Evolutionary conservation across 2,797 vertebrate genomes (phyloP).

Genomic region (Calcarius lapponicus): DNA sequence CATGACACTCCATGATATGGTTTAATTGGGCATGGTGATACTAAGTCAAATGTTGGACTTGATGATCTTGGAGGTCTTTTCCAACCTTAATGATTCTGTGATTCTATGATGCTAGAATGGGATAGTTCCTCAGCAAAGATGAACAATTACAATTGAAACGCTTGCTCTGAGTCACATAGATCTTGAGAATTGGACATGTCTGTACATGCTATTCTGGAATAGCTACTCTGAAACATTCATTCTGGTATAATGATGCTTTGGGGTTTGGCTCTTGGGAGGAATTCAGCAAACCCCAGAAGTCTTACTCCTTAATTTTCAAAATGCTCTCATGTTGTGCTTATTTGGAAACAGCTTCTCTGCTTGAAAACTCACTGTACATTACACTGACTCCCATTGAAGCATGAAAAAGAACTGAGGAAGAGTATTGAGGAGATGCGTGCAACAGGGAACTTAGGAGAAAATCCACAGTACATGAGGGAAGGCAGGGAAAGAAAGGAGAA

Average conservation of each 20-base stretch:
- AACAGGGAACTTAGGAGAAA: background rate
- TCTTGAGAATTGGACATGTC: background rate
- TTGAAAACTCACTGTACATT: background rate
- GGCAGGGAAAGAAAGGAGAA: background rate
- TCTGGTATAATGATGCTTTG: background rate
- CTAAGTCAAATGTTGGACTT: background rate
- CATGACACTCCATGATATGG: background rate
- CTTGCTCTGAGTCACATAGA: background rate
- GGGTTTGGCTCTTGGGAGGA: background rate
- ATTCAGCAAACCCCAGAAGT: background rate
- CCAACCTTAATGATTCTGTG: background rate
- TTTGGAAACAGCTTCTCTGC: background rate
- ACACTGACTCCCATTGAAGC: background rate
- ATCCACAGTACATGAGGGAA: background rate
- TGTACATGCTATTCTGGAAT: background rate
- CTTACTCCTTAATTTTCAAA: background rate
- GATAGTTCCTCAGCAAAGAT: background rate
- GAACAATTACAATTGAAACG: background rate
- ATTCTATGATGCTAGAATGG: background rate
- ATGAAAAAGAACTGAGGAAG: background rate
- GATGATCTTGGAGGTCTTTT: background rate
- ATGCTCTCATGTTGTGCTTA: background rate
- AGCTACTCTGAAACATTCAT: background rate
- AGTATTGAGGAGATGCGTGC: background rate
- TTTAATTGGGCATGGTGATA: background rate